Percentiles rank a stretch among this genome's conserved stretches.
Conservation (phyloP, 2,888 invertebrate genomes). For the Phyllotreta striolata region DNA sequence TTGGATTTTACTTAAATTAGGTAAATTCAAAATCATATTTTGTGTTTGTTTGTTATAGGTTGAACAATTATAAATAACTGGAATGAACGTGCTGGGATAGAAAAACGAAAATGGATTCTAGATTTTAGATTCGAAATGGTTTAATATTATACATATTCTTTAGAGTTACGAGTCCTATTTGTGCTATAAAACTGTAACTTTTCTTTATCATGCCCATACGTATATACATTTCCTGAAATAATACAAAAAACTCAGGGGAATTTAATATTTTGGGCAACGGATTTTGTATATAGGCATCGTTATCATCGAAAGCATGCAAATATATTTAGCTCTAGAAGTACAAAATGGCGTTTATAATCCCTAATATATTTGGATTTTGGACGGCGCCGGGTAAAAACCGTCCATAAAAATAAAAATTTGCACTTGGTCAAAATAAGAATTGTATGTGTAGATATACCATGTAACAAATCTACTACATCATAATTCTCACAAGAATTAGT, state of each 20-base stretch:
- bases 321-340: slow-evolving; percentile 35
- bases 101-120: no score
- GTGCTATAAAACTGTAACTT: not conserved
- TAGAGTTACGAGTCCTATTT: not conserved
- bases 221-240: slow-evolving; percentile 8
- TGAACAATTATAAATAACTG: no score
- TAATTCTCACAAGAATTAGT: no score
- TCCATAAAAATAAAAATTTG: slow-evolving; percentile 36
- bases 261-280: slow-evolving; percentile 11
- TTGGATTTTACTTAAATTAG: no score
- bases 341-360: slow-evolving; percentile 36
- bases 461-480: no score
- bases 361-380: slow-evolving; percentile 36
- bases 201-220: slow-evolving; percentile 10
- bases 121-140: not conserved
- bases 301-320: slow-evolving; percentile 39
- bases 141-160: slow-evolving; percentile 2
- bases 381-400: slow-evolving; percentile 27
- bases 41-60: no score
- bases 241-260: not conserved
- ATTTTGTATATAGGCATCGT: slow-evolving; percentile 33
- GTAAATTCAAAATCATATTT: no score
- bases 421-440: slow-evolving; percentile 24
- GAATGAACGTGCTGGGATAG: no score
- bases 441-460: slow-evolving; percentile 2